Percentiles rank a stretch among this genome's conserved stretches.
phyloP scores from a whole-genome alignment of 2,113 vertebrate genomes.

The Ceuthmochares aereus region DNA sequence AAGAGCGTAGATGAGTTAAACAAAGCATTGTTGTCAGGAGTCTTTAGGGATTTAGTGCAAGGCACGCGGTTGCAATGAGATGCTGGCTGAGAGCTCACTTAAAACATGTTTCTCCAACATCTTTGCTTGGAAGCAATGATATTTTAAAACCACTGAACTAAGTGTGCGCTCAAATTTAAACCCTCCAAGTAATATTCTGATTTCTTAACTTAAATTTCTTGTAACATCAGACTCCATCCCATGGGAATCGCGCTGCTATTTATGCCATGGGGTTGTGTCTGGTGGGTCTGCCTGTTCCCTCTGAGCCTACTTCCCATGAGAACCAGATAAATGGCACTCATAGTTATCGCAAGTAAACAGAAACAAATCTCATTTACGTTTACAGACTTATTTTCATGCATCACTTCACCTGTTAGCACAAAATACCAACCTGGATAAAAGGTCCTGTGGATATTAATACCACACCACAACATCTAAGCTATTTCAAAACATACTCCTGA shows the following conservation, averaged over 20 bases:
- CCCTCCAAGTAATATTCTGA: background rate
- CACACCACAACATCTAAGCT: background rate
- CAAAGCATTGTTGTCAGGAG: background rate
- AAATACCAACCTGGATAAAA: background rate
- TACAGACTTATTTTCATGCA: background rate
- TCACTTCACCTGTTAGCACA: background rate
- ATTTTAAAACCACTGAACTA: background rate
- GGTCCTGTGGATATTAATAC: background rate
- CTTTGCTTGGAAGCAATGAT: background rate
- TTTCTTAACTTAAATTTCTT: background rate
- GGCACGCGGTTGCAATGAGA: background rate
- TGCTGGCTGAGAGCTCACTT: background rate
- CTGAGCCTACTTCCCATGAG: background rate
- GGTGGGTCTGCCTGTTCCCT: background rate
- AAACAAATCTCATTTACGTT: background rate
- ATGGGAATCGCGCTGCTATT: background rate
- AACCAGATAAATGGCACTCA: background rate
- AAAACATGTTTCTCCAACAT: background rate
- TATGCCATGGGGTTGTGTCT: background rate
- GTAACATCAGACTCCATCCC: background rate
- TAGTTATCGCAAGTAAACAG: background rate
- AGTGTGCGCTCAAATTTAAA: background rate
- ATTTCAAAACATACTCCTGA: constrained; percentile 50
- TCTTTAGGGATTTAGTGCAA: background rate
- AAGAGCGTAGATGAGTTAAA: background rate